These are phyloP conservation scores for Lepus oiostolus DNA, from an alignment of 2,797 vertebrate genomes.

Conservation along the genomic window DNA sequence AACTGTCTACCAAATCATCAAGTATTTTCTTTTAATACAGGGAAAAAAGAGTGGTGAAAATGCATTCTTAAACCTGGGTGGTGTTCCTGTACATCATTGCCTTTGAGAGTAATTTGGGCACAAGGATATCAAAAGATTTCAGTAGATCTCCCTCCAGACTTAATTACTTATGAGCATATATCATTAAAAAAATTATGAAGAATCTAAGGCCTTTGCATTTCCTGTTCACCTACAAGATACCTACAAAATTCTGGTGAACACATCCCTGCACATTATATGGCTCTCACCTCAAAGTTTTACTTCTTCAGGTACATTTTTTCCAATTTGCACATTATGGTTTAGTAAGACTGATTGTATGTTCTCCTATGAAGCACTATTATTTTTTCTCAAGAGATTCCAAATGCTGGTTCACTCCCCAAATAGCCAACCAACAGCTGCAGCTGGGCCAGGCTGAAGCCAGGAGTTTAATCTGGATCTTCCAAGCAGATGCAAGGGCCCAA, in stretches of 20 bases:
- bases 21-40: not conserved
- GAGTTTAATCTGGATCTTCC: too few relatives aligned
- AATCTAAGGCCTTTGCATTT: not conserved
- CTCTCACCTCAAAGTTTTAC: constrained; percentile 18
- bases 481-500: too few relatives aligned
- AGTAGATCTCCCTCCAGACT: not conserved
- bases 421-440: too few relatives aligned
- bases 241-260: not conserved
- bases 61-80: not conserved
- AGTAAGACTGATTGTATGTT: too few relatives aligned
- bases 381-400: too few relatives aligned
- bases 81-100: not conserved
- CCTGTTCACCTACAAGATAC: not conserved
- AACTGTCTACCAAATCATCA: not conserved
- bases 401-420: too few relatives aligned
- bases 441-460: too few relatives aligned
- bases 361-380: too few relatives aligned
- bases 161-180: not conserved
- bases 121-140: not conserved
- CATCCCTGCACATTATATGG: not conserved
- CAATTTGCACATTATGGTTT: too few relatives aligned
- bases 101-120: constrained; percentile 30
- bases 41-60: not conserved
- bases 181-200: not conserved
- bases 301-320: not conserved